Evolutionary conservation across 2,888 invertebrate genomes (phyloP).

Genomic region (Hemicrepidius hirtus): DNA sequence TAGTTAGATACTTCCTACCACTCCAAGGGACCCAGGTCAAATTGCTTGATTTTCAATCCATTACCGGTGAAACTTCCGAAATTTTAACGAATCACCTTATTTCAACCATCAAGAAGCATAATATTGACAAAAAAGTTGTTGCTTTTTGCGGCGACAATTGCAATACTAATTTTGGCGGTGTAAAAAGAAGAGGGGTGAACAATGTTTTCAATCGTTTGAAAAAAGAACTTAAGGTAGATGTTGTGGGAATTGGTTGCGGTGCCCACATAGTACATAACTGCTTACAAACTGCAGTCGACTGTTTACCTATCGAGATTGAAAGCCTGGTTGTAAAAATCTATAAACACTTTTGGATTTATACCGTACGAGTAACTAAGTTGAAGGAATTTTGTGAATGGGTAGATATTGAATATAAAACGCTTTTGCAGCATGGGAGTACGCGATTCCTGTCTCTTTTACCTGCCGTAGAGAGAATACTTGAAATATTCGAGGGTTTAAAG

Average conservation of each 20-base stretch:
- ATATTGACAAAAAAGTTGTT: slow-evolving; percentile 17
- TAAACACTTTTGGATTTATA: slow-evolving; percentile 32
- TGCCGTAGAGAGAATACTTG: slow-evolving; percentile 4
- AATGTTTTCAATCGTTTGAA: slow-evolving; percentile 38
- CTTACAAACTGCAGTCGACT: slow-evolving; percentile 29
- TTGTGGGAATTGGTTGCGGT: slow-evolving; percentile 36
- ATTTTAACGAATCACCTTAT: slow-evolving; percentile 1
- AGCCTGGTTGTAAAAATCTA: slow-evolving; percentile 27
- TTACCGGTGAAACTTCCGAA: slow-evolving; percentile 21
- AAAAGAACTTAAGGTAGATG: slow-evolving; percentile 1
- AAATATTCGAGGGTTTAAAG: slow-evolving; percentile 7
- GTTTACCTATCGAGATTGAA: slow-evolving; percentile 29
- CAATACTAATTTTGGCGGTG: slow-evolving; percentile 38
- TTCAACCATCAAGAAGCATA: background rate
- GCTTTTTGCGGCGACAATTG: slow-evolving; percentile 35
- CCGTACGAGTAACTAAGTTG: slow-evolving; percentile 10
- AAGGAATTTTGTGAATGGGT: slow-evolving; percentile 23
- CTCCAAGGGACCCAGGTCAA: slow-evolving; percentile 8
- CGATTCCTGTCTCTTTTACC: slow-evolving; percentile 8
- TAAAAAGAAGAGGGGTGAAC: slow-evolving; percentile 34
- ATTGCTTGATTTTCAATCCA: slow-evolving; percentile 19
- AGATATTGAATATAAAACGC: slow-evolving; percentile 10
- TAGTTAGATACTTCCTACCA: slow-evolving; percentile 25
- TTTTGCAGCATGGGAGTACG: slow-evolving; percentile 8
- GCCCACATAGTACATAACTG: slow-evolving; percentile 36